phyloP scores from a whole-genome alignment of 2,888 invertebrate species.

The Eupithecia dodoneata region DNA sequence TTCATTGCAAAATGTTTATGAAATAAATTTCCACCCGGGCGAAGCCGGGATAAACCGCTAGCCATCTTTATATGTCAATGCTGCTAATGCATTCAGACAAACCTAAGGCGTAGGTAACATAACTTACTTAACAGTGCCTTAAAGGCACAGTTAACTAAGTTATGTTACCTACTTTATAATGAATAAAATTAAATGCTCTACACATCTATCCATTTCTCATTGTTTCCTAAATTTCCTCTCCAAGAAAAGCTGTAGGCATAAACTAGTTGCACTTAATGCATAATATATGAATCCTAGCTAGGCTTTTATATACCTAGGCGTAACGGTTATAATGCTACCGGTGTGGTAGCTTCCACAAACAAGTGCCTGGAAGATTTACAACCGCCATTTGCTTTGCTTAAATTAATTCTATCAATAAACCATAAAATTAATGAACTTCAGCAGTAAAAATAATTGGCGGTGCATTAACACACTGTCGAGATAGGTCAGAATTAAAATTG shows the following conservation, averaged over 20 bases:
- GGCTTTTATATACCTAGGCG: background rate
- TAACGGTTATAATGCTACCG: background rate
- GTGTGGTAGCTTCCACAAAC: slow-evolving; percentile 4
- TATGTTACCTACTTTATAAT: too few relatives aligned
- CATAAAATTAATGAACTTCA: background rate
- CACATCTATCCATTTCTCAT: too few relatives aligned
- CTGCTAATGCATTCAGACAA: too few relatives aligned
- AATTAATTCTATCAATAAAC: background rate
- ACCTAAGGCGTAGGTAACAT: too few relatives aligned
- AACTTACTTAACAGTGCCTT: too few relatives aligned
- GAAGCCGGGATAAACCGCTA: too few relatives aligned
- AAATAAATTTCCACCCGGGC: too few relatives aligned
- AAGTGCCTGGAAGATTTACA: background rate
- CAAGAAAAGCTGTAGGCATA: background rate
- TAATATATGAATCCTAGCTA: background rate
- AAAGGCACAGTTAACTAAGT: too few relatives aligned
- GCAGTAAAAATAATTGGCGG: background rate
- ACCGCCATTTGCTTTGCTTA: background rate
- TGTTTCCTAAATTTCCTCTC: background rate
- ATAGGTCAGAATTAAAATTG: background rate
- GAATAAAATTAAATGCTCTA: too few relatives aligned
- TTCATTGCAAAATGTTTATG: too few relatives aligned
- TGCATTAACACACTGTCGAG: background rate
- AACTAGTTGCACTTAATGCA: background rate
- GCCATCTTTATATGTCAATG: background rate